These are phyloP conservation scores for Pelosia muscerda DNA, from an alignment of 2,888 invertebrate species.

Conservation along the genomic window DNA sequence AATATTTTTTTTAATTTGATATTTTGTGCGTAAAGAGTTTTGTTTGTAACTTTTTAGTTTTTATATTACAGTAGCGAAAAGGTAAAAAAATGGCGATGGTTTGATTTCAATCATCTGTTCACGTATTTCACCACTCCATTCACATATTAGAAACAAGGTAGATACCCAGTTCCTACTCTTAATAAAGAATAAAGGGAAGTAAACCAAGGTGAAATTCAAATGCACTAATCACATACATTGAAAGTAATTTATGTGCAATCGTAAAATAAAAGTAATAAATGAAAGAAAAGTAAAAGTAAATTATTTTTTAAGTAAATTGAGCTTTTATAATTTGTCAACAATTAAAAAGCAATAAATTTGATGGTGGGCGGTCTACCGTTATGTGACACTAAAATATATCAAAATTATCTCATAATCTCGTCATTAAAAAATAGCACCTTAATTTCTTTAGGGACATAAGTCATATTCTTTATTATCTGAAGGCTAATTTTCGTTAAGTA, in stretches of 20 bases:
- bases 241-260: constrained; percentile 17
- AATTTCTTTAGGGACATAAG: not conserved
- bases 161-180: too few relatives aligned
- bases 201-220: not conserved
- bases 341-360: constrained; percentile 40
- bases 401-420: not conserved
- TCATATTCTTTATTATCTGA: not conserved
- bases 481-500: too few relatives aligned
- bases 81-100: too few relatives aligned
- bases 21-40: too few relatives aligned
- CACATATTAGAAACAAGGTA: too few relatives aligned
- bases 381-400: constrained; percentile 18
- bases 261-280: constrained; percentile 25
- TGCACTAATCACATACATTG: constrained; percentile 10
- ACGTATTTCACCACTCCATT: too few relatives aligned
- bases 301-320: constrained; percentile 25
- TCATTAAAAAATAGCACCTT: constrained; percentile 3
- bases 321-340: constrained; percentile 30
- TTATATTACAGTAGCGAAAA: too few relatives aligned
- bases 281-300: constrained; percentile 23
- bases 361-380: constrained; percentile 35
- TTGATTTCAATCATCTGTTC: too few relatives aligned
- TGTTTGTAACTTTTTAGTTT: too few relatives aligned
- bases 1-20: too few relatives aligned
- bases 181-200: not conserved